Conservation (phyloP, 2,888 invertebrate genomes). For the Proisotoma minuta region DNA sequence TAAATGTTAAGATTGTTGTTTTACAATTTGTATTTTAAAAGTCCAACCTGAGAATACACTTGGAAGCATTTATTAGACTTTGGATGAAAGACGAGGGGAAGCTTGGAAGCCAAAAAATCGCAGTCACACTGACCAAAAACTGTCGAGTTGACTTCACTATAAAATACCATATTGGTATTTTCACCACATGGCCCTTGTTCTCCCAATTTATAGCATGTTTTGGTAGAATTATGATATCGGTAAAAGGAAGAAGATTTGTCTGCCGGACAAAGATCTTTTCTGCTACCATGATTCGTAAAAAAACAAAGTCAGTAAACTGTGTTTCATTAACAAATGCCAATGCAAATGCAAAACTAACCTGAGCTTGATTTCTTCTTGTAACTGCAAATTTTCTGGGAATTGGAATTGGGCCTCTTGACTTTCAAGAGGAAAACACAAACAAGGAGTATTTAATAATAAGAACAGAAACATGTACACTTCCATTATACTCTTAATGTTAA, state of each 20-base stretch:
- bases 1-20: background rate
- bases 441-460: background rate
- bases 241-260: conserved; percentile 5
- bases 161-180: conserved; percentile 25
- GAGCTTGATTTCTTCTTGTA: background rate
- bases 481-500: too few species aligned
- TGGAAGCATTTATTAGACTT: conserved; percentile 19
- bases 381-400: background rate
- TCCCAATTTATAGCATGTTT: conserved; percentile 18
- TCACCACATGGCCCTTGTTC: conserved; percentile 20
- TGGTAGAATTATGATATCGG: conserved; percentile 19
- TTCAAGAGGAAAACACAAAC: background rate
- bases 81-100: conserved; percentile 20
- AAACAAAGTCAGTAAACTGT: background rate
- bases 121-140: conserved; percentile 28
- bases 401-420: background rate
- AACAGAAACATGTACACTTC: background rate
- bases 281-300: background rate
- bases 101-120: conserved; percentile 6
- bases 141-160: conserved; percentile 6
- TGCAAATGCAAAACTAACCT: background rate
- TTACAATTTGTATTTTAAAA: too few species aligned
- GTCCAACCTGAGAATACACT: conserved; percentile 24
- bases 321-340: background rate
- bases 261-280: conserved; percentile 5